Conservation (phyloP, 2,888 invertebrate genomes). For the Cactoblastis cactorum region DNA sequence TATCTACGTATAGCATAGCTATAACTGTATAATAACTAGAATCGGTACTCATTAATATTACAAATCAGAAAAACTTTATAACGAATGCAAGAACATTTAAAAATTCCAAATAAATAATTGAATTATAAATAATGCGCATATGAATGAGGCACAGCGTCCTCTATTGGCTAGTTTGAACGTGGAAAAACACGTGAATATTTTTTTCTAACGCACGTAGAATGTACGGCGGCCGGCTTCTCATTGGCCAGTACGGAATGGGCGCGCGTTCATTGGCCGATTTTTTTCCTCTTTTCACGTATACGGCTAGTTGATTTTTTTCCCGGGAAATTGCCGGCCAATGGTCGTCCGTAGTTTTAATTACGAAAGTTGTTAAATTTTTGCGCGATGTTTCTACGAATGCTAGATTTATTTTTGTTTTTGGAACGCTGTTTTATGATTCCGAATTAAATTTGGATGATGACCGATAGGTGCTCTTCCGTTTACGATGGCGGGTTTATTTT, state of each 20-base stretch:
- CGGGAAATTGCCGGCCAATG: constrained; percentile 67
- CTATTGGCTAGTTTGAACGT: constrained; percentile 64
- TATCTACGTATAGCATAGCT: too few relatives aligned
- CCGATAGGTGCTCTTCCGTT: constrained; percentile 19
- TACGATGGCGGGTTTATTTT: constrained; percentile 20
- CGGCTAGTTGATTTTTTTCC: constrained; percentile 61
- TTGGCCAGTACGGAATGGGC: constrained; percentile 50
- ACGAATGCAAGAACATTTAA: constrained; percentile 25
- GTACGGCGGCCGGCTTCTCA: constrained; percentile 60
- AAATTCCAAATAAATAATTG: constrained; percentile 45
- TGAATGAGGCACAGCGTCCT: constrained; percentile 36
- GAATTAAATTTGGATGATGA: constrained; percentile 40
- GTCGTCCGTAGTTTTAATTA: constrained; percentile 65
- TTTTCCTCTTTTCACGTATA: constrained; percentile 75
- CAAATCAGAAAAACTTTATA: constrained; percentile 19
- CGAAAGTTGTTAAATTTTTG: constrained; percentile 55
- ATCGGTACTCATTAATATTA: constrained; percentile 5
- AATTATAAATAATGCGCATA: constrained; percentile 65
- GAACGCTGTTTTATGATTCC: constrained; percentile 34
- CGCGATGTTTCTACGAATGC: constrained; percentile 26
- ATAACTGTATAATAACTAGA: not conserved
- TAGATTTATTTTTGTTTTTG: constrained; percentile 21
- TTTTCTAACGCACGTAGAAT: constrained; percentile 72
- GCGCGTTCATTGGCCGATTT: constrained; percentile 64
- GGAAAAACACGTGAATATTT: constrained; percentile 76